A percentile compares a stretch with the other conserved stretches of the same genome.
Conservation (phyloP, 2,888 invertebrate species). For the Dyspetes luteomarginatus region DNA sequence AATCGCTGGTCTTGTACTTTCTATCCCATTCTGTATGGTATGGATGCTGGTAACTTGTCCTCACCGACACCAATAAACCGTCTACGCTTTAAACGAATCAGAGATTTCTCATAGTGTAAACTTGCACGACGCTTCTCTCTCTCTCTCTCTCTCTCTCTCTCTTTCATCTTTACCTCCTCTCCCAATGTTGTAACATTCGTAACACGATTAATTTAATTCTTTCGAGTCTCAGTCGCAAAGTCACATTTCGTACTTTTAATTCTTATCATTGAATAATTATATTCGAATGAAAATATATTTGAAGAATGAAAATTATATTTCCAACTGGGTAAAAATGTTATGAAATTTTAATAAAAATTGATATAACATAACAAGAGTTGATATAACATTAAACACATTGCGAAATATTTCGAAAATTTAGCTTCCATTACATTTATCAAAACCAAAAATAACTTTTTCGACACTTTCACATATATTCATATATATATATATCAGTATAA, state of each 20-base stretch:
- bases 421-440: no score
- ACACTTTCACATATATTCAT: no score
- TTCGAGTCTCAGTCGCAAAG: background rate
- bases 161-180: background rate
- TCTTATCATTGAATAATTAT: background rate
- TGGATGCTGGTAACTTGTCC: constrained; percentile 43
- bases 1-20: constrained; percentile 60
- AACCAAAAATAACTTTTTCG: no score
- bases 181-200: constrained; percentile 3
- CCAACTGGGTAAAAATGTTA: no score
- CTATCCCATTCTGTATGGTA: constrained; percentile 41
- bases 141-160: constrained; percentile 5
- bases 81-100: constrained; percentile 16
- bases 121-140: background rate
- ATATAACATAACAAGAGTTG: no score
- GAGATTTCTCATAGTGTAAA: background rate
- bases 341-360: no score
- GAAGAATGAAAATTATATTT: background rate
- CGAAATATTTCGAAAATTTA: no score
- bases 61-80: constrained; percentile 51
- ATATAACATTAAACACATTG: no score
- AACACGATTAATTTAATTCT: constrained; percentile 14
- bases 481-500: no score
- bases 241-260: background rate
- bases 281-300: background rate